Percentiles rank a stretch among this genome's conserved stretches.
Conservation (phyloP, 2,888 invertebrate genomes). For the Therioaphis trifolii region DNA sequence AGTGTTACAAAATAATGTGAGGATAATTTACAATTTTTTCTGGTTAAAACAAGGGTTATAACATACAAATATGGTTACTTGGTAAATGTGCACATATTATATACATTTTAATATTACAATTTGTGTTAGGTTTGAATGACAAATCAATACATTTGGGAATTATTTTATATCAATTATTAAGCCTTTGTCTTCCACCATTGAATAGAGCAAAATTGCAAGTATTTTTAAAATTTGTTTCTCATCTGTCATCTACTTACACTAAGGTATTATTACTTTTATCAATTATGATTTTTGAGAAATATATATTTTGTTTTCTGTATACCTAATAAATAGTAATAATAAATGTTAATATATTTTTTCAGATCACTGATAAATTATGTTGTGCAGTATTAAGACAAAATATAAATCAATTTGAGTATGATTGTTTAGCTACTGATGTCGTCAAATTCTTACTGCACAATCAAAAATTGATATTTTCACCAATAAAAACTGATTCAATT, state of each 20-base stretch:
- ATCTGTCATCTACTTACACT: conserved; percentile 14
- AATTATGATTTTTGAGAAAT: too few species aligned
- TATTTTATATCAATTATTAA: conserved; percentile 43
- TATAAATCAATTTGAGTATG: conserved; percentile 53
- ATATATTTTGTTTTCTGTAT: too few species aligned
- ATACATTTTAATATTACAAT: neutral
- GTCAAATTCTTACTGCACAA: conserved; percentile 44
- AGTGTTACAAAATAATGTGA: too few species aligned
- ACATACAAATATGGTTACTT: too few species aligned
- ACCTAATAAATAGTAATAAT: too few species aligned
- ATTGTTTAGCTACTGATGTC: conserved; percentile 58
- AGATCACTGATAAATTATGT: conserved; percentile 52
- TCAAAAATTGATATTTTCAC: conserved; percentile 50
- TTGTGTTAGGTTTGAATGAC: conserved; percentile 52
- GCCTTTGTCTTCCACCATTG: conserved; percentile 56
- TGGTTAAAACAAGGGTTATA: too few species aligned
- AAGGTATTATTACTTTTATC: conserved; percentile 28
- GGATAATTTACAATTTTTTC: too few species aligned
- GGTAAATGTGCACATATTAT: neutral
- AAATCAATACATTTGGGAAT: conserved; percentile 52
- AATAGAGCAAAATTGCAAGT: conserved; percentile 50
- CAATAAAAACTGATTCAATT: conserved; percentile 53
- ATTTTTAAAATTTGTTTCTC: conserved; percentile 49
- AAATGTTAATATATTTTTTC: neutral
- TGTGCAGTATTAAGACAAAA: conserved; percentile 54